These are phyloP conservation scores for Mionectes olivaceus DNA, from an alignment of 2,797 vertebrate species.

Conservation along the genomic window DNA sequence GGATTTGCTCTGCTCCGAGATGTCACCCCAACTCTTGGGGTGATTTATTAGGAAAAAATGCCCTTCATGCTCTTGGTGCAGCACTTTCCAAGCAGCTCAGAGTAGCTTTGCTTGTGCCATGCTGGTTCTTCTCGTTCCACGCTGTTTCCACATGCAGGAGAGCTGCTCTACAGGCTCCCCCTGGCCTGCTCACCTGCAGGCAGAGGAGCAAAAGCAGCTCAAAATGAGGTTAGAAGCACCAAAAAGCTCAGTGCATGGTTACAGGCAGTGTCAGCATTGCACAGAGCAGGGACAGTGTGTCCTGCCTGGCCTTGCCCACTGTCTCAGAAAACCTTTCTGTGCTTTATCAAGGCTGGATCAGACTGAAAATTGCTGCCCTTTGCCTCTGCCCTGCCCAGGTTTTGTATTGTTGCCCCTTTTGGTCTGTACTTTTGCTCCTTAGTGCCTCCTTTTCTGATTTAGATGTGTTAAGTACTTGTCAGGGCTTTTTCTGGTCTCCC, in stretches of 20 bases:
- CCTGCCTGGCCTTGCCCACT: rapidly evolving
- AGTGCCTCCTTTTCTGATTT: background rate
- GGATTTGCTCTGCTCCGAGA: rapidly evolving
- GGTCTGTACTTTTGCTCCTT: background rate
- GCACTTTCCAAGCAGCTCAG: background rate
- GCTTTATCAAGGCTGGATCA: background rate
- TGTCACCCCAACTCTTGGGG: background rate
- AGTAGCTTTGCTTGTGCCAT: rapidly evolving
- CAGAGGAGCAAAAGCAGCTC: background rate
- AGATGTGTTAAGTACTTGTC: background rate
- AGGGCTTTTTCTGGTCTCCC: background rate
- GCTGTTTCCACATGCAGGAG: background rate
- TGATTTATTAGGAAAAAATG: background rate
- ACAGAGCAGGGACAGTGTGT: background rate
- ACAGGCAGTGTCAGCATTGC: rapidly evolving
- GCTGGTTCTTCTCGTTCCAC: background rate
- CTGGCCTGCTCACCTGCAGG: background rate
- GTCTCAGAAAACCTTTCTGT: background rate
- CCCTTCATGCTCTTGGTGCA: background rate
- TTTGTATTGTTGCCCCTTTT: background rate
- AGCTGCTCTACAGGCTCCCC: background rate
- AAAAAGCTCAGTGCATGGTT: rapidly evolving
- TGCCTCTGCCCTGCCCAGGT: background rate
- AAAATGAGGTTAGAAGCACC: background rate
- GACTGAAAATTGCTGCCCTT: background rate